Evolutionary conservation across 2,797 vertebrate genomes (phyloP), one percentile per base, ranked within the genome.

Genomic region (Knipowitschia caucasica): DNA sequence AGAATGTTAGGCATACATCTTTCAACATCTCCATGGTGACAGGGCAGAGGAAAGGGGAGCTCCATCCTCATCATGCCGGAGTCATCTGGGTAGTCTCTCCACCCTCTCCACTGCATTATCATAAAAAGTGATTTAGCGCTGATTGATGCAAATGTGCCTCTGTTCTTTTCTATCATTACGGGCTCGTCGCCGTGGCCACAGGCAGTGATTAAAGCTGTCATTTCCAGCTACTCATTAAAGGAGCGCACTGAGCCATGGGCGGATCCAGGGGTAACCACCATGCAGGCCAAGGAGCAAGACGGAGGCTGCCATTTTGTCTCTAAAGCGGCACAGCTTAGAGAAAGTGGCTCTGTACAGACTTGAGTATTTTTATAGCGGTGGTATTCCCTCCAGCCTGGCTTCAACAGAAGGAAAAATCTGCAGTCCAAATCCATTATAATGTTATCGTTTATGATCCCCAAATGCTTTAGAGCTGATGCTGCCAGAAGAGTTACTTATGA

Each of bases 121-220:
- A 98, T 98, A 97, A 98, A 98, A 96, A 96, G 95, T 95, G 94
- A 96, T 97, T 96, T 95, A 95, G 91, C 92, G 89, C 93, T 96
- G 95, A 96, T 95, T 95, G 94, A 96, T 98, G 94, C 93, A 97
- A 96, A 97, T 95, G 91, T 92, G 91, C 91, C 93, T 95, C 90
- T 95, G 93, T 94, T 95, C 94, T 96, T 93, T 95, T 93, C 92
- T 94, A 91, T 96, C 94, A 95, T 97, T 98, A 96, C 93, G 91
- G 93, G 91, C 91, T 92, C 92, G 93, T 93, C 67, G 91, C 92
- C 82, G 90, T 93, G 94, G 94, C 96, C 95, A 96, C 94, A 94
- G 96, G 95, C 95, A 89, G 93, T 94, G 94, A 98, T 98, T 98
- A 96, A 96, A 96, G 93, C 95, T 96, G 95, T 97, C 94, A 95